Conservation (phyloP, 1,140 invertebrate species). For the Mizuhopecten yessoensis region DNA sequence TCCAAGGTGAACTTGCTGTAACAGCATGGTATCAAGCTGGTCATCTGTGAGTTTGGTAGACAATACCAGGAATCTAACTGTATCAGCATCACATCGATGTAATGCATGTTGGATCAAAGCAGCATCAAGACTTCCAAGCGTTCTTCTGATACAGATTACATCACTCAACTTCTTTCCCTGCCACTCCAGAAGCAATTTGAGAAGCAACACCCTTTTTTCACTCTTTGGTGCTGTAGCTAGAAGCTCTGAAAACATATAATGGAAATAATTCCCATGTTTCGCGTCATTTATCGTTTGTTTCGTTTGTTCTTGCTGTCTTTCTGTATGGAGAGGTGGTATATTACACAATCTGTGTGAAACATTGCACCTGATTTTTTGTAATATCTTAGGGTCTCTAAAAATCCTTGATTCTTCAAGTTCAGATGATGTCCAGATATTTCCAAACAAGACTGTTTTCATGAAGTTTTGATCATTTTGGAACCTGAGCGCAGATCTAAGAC, state of each 20-base stretch:
- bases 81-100: background rate
- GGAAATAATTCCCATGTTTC: background rate
- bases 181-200: background rate
- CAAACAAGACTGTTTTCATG: background rate
- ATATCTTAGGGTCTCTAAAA: background rate
- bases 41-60: background rate
- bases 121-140: background rate
- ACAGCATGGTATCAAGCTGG: background rate
- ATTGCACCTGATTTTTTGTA: background rate
- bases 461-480: background rate
- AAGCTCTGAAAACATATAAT: background rate
- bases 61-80: background rate
- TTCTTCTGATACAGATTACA: background rate
- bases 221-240: slow-evolving; percentile 9
- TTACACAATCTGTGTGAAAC: background rate
- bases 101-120: background rate
- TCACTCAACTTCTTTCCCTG: background rate
- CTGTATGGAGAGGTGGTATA: background rate
- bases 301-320: background rate
- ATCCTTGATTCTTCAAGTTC: background rate
- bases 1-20: background rate
- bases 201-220: background rate
- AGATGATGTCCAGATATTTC: background rate
- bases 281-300: background rate
- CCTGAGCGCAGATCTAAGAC: background rate